Evolutionary conservation across 2,113 vertebrate species (phyloP).

Genomic region (Spea bombifrons): DNA sequence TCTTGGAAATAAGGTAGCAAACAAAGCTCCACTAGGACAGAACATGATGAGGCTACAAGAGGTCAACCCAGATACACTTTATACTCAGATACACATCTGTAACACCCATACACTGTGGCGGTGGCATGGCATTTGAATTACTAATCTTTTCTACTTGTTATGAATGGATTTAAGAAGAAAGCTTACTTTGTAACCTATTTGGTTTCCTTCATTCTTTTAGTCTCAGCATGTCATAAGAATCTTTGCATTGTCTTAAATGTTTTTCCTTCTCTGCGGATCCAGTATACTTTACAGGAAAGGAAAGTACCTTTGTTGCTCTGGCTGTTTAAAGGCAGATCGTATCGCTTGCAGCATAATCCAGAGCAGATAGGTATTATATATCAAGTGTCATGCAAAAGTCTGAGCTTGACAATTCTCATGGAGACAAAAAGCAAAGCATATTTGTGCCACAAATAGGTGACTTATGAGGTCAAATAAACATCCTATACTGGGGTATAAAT

Average conservation of each 20-base stretch:
- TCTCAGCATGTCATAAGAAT: background rate
- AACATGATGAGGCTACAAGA: too few relatives aligned
- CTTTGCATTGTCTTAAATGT: background rate
- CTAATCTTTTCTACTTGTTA: too few relatives aligned
- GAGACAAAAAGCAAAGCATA: conserved; percentile 47
- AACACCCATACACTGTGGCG: too few relatives aligned
- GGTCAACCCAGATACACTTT: too few relatives aligned
- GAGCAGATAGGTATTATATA: conserved; percentile 35
- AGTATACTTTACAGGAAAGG: background rate
- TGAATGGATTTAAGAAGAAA: too few relatives aligned
- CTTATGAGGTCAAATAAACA: conserved; percentile 36
- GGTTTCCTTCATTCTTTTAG: background rate
- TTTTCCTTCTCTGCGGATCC: background rate
- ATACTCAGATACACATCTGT: too few relatives aligned
- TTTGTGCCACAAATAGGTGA: conserved; percentile 29
- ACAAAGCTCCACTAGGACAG: too few relatives aligned
- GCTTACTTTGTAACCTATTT: too few relatives aligned
- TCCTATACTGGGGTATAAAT: background rate
- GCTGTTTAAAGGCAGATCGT: conserved; percentile 12
- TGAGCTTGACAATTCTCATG: conserved; percentile 41
- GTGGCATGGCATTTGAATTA: too few relatives aligned
- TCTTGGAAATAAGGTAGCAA: too few relatives aligned
- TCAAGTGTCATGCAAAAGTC: conserved; percentile 35
- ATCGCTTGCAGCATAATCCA: conserved; percentile 17
- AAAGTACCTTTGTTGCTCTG: conserved; percentile 3